A percentile compares a stretch with the other conserved stretches of the same genome.
Conservation (phyloP, 2,113 vertebrate species). For the Chlamydotis undulata region DNA sequence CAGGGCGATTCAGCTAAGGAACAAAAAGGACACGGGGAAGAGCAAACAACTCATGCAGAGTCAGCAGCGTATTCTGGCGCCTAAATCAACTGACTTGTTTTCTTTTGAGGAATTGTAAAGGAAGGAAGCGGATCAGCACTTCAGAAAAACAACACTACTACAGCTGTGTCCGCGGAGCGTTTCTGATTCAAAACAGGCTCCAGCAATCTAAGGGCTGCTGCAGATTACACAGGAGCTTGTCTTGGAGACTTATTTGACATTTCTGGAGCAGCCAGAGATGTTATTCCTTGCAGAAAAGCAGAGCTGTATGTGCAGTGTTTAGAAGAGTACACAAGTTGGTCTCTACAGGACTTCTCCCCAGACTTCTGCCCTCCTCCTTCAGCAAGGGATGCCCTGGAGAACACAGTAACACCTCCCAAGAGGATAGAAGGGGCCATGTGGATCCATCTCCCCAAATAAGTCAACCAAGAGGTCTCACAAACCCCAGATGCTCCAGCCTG, state of each 20-base stretch:
- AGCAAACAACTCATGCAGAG: background rate
- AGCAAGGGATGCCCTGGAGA: background rate
- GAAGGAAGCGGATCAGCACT: background rate
- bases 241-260: background rate
- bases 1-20: background rate
- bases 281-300: background rate
- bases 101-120: conserved; percentile 4
- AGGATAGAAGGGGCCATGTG: background rate
- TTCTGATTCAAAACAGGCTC: background rate
- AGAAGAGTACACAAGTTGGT: background rate
- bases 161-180: background rate
- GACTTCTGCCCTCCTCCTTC: background rate
- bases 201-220: background rate
- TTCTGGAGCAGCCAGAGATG: background rate
- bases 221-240: background rate
- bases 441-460: background rate
- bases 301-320: background rate
- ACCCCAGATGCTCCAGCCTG: background rate
- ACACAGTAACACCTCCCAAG: rapidly evolving
- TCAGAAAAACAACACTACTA: background rate
- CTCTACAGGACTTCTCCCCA: background rate
- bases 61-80: background rate
- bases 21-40: background rate
- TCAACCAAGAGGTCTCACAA: background rate
- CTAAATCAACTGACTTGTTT: conserved; percentile 9